Evolutionary conservation across 2,797 vertebrate species (phyloP).

Genomic region (Intellagama lesueurii): DNA sequence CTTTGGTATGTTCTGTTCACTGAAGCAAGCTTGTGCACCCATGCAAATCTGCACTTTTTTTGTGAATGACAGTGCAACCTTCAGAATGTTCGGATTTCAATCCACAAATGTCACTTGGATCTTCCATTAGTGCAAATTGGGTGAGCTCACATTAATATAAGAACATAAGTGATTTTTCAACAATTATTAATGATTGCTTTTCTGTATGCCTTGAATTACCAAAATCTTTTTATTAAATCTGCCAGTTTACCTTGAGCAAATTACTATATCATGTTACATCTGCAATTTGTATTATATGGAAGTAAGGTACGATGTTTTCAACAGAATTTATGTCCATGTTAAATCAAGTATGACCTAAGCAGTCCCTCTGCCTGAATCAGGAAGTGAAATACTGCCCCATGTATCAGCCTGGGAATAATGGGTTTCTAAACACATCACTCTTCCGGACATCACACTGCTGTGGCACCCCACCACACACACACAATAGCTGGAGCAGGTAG

Average conservation of each 20-base stretch:
- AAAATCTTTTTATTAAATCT: slow-evolving; percentile 28
- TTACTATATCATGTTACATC: background rate
- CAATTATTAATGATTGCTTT: background rate
- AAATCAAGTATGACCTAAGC: no score
- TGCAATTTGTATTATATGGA: background rate
- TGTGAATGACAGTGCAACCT: no score
- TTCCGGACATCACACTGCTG: no score
- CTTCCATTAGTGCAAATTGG: no score
- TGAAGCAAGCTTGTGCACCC: background rate
- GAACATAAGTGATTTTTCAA: background rate
- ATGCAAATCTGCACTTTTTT: background rate
- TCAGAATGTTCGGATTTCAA: no score
- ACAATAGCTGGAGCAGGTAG: no score
- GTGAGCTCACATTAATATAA: background rate
- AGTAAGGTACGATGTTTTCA: background rate
- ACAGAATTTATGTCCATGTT: background rate
- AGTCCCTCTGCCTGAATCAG: no score
- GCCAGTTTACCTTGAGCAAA: slow-evolving; percentile 27
- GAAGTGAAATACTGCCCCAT: no score
- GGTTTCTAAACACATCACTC: no score
- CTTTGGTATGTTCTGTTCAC: background rate
- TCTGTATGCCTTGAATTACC: background rate
- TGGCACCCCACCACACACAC: no score
- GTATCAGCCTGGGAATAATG: no score
- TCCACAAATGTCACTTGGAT: no score